Conservation (phyloP, 2,797 vertebrate genomes). For the Pteropus rufus region DNA sequence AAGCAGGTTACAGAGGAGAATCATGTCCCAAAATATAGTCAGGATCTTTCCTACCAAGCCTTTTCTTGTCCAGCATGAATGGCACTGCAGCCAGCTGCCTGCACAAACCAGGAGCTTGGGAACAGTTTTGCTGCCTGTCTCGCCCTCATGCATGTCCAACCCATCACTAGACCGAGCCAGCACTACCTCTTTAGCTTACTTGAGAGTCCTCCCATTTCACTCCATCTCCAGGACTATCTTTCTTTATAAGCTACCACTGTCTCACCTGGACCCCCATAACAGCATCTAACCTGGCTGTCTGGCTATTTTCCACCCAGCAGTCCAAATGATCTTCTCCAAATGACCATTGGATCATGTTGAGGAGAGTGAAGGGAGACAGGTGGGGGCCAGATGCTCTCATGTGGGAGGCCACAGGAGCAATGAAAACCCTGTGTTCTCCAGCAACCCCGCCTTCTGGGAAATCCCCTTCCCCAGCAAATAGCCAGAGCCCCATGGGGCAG, state of each 20-base stretch:
- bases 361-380: neutral
- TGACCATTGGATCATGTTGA: fast-evolving
- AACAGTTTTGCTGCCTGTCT: neutral
- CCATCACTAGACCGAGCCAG: too few relatives aligned
- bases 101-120: neutral
- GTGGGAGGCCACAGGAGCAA: neutral
- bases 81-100: neutral
- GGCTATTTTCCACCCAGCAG: neutral
- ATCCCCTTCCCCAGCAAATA: neutral
- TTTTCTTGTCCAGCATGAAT: neutral
- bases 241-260: neutral
- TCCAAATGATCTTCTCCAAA: neutral
- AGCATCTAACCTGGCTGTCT: neutral
- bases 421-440: neutral
- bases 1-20: neutral
- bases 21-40: neutral
- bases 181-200: neutral
- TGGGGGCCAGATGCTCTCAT: neutral
- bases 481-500: neutral
- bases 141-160: neutral
- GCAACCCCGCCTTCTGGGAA: neutral
- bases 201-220: neutral
- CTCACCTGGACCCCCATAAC: neutral
- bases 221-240: neutral
- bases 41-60: neutral